These are phyloP conservation scores for Meriones psammophilus DNA, from an alignment of 2,797 vertebrate species.

Conservation along the genomic window DNA sequence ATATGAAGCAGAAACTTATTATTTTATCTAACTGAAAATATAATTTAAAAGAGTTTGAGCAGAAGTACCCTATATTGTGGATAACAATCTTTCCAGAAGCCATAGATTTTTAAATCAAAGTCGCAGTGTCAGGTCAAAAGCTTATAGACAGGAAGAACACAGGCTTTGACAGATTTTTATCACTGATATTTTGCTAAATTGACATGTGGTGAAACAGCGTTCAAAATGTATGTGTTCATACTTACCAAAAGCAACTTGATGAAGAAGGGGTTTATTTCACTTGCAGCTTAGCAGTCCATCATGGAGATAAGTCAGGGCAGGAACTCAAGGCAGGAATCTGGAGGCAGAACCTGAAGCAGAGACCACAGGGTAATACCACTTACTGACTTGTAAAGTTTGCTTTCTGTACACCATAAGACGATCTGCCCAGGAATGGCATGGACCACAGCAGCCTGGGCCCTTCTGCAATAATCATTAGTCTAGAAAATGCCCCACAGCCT, in stretches of 20 bases:
- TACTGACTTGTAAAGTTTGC: neutral
- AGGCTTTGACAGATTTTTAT: neutral
- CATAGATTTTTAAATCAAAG: neutral
- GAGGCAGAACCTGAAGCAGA: neutral
- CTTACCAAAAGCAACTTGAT: too few species aligned
- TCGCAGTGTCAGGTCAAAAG: neutral
- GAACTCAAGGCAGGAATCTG: neutral
- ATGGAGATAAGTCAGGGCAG: neutral
- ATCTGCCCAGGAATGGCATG: neutral
- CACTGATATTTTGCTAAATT: neutral
- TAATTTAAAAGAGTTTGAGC: neutral
- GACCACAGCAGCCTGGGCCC: neutral
- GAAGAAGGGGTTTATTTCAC: too few species aligned
- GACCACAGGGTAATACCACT: too few species aligned
- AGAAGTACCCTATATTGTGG: neutral
- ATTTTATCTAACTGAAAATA: neutral
- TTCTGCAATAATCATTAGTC: neutral
- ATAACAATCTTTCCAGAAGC: neutral
- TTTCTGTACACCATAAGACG: neutral
- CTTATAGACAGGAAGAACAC: neutral
- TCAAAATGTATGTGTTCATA: neutral
- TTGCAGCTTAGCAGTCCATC: too few species aligned
- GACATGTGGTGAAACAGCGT: too few species aligned
- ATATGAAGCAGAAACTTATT: neutral
- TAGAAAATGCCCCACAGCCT: neutral